Base-by-base conservation (phyloP, 2,113 vertebrate species). In the Sylvietta virens region DNA sequence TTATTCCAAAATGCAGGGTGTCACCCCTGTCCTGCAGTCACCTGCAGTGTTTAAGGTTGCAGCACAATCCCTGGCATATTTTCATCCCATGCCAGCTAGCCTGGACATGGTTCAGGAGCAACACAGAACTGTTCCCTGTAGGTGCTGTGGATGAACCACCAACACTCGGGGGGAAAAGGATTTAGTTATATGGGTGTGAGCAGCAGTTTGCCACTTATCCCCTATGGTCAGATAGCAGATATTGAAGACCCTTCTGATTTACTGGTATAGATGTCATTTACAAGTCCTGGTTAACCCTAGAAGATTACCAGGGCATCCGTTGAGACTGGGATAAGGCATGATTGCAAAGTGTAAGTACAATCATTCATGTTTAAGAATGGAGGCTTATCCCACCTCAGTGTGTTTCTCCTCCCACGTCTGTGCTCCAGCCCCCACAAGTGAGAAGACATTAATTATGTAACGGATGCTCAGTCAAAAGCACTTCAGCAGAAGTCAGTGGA, bases 111-210 rank as follows among this genome's bases (percentile, higher is more conserved):
- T 12, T 79, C 33, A 73, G 54, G 28, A 61, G 35, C 11, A 70
- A 15, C 35, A 70, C 10, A 28, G 20, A 65, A 6, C 17, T 40
- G 31, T 48, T 77, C 39, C 19, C 28, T 15, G 33, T 16, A 72
- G 57, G 22, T 31, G 9, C 26, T 65, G 1, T 27, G 10, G 14
- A n/a, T 45, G 42, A 89, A 62, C 8, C 26, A 35, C 26, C 28
- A 26, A 4, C 37, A 48, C 11, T 44, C 1, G 1, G 3, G 2
- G 31, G 18, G 23, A 30, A 58, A 69, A n/a, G 6, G 8, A 1
- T 72, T 85, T 62, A 71, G 42, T 42, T 70, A 28, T 13, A 44
- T 5, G 15, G 26, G 33, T 42, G 17, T 26, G 17, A 81, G 33
- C 40, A 47, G 54, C 48, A 77, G 3, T 6, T 20, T 89, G 31